Evolutionary conservation across 2,113 vertebrate species (phyloP).

Genomic region (Oenanthe melanoleuca): DNA sequence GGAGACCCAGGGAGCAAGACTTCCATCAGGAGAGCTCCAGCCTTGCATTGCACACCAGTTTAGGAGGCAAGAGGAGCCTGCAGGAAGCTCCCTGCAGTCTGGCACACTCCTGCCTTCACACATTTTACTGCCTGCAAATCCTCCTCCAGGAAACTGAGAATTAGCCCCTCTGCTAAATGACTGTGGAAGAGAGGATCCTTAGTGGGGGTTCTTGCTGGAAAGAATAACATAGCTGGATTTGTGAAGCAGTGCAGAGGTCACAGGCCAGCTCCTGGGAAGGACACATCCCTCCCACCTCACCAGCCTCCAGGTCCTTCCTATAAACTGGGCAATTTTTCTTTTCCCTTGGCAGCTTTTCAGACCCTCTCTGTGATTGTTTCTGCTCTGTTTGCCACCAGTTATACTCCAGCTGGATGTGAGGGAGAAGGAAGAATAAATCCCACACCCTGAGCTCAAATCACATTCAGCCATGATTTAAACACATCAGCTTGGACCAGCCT

Average conservation of each 20-base stretch:
- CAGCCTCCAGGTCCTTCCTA: background rate
- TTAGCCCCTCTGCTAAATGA: background rate
- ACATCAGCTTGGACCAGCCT: background rate
- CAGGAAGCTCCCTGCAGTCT: background rate
- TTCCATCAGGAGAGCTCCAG: background rate
- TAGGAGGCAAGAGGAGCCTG: background rate
- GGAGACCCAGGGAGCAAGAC: background rate
- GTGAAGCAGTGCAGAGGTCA: background rate
- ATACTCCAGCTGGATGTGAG: background rate
- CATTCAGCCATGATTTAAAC: background rate
- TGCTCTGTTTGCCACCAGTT: background rate
- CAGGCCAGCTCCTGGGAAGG: background rate
- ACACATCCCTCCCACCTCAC: background rate
- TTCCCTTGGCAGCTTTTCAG: background rate
- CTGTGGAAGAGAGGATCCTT: background rate
- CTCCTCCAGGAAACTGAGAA: background rate
- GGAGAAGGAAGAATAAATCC: background rate
- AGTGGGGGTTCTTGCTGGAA: background rate
- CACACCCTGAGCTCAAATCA: background rate
- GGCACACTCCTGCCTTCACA: background rate
- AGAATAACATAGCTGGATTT: background rate
- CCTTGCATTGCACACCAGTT: background rate
- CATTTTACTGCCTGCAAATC: background rate
- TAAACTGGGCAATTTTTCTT: background rate
- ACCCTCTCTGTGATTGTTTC: background rate